A percentile compares a stretch with the other conserved stretches of the same genome.
Evolutionary conservation across 2,888 invertebrate species (phyloP).

Genomic region (Gasteruption jaculator): DNA sequence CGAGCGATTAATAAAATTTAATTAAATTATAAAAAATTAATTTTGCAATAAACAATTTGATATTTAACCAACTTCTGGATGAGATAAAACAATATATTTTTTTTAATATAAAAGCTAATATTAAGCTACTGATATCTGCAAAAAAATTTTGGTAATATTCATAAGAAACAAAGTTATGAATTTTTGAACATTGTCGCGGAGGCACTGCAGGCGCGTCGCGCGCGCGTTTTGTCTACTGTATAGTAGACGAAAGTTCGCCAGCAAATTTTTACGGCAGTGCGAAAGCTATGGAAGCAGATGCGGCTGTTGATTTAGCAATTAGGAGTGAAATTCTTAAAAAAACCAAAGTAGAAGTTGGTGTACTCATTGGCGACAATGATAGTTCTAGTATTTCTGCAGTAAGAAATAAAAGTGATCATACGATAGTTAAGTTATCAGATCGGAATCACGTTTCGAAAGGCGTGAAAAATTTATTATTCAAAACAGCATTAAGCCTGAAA

Average conservation of each 20-base stretch:
- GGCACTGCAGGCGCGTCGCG: no score
- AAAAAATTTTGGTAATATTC: no score
- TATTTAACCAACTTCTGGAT: no score
- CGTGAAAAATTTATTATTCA: slow-evolving; percentile 9
- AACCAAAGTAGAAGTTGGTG: slow-evolving; percentile 8
- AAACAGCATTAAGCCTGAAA: slow-evolving; percentile 6
- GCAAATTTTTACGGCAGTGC: slow-evolving; percentile 9
- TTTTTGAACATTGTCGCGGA: no score
- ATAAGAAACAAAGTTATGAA: no score
- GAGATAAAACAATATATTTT: no score
- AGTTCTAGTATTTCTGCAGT: slow-evolving; percentile 11
- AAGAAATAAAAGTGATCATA: slow-evolving; percentile 6
- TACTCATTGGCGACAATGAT: slow-evolving; percentile 13
- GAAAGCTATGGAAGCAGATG: slow-evolving; percentile 7
- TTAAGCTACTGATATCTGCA: no score
- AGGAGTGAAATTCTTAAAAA: slow-evolving; percentile 8
- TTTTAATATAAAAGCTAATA: neutral
- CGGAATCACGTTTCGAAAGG: slow-evolving; percentile 12
- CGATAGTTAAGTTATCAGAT: slow-evolving; percentile 10
- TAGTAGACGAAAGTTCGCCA: slow-evolving; percentile 8
- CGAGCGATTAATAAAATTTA: no score
- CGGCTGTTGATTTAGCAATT: neutral
- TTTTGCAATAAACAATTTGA: no score
- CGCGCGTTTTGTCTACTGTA: no score
- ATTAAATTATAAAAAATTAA: no score